These are phyloP conservation scores for Entomobrya proxima DNA, from an alignment of 2,888 invertebrate genomes.

Conservation along the genomic window DNA sequence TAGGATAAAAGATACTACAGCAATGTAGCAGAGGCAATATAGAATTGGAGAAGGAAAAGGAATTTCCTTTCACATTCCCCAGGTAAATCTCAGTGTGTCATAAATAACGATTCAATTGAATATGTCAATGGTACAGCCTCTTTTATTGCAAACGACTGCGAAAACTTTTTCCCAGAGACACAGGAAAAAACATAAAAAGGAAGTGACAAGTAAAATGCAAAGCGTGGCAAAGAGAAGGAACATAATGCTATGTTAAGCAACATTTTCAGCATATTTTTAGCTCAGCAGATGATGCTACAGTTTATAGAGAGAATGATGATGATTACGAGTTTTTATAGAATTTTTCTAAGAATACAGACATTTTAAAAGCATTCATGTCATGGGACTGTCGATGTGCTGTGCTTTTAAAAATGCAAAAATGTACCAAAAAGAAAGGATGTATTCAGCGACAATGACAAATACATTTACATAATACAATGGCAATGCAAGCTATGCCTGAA, in stretches of 20 bases:
- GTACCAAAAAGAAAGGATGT: neutral
- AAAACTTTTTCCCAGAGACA: conserved; percentile 7
- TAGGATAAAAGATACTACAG: neutral
- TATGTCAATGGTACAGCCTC: conserved; percentile 44
- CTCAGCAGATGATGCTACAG: neutral
- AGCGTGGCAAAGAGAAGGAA: neutral
- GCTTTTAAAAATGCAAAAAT: neutral
- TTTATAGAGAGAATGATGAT: too few relatives aligned
- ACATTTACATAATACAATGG: conserved; percentile 10
- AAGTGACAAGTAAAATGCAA: conserved; percentile 10
- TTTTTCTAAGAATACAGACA: neutral
- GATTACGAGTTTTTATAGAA: neutral
- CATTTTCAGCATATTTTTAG: neutral
- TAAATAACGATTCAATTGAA: conserved; percentile 68
- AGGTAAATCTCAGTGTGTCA: conserved; percentile 57
- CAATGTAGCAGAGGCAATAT: neutral
- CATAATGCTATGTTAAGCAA: neutral
- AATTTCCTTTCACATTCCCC: conserved; percentile 17
- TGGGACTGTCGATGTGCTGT: neutral
- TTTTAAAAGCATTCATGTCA: conserved; percentile 10
- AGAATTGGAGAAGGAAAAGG: neutral
- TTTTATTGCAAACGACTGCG: conserved; percentile 42
- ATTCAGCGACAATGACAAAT: conserved; percentile 13
- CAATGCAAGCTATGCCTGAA: neutral
- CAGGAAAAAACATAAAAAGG: neutral